phyloP scores from a whole-genome alignment of 1,140 invertebrate genomes.

The Oryctes rhinoceros region DNA sequence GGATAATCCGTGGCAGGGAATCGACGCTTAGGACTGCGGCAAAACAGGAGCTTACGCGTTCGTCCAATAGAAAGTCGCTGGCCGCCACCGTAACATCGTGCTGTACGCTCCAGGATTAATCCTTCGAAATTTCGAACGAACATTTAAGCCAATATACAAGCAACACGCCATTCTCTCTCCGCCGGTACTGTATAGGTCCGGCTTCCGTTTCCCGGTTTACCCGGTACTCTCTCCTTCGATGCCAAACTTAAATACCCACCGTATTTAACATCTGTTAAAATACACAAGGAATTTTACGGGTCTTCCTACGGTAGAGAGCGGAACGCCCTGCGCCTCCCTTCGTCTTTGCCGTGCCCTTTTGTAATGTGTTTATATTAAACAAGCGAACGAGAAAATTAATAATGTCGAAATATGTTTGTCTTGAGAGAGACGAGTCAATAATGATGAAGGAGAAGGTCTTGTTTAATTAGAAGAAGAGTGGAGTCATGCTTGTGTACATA shows the following conservation, averaged over 20 bases:
- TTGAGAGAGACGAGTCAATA: constrained; percentile 33
- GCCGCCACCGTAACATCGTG: background rate
- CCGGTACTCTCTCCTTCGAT: constrained; percentile 1
- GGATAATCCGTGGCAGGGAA: constrained; percentile 20
- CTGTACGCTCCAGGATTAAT: constrained; percentile 16
- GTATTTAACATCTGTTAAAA: constrained; percentile 44
- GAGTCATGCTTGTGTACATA: background rate
- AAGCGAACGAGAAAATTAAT: constrained; percentile 40
- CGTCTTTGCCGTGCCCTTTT: background rate
- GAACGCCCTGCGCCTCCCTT: background rate
- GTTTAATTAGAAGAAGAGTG: constrained; percentile 19
- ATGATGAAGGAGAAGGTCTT: constrained; percentile 16
- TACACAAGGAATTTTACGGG: constrained; percentile 39
- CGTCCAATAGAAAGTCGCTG: background rate
- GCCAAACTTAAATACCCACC: constrained; percentile 37
- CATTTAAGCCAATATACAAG: constrained; percentile 41
- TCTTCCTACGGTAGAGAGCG: background rate
- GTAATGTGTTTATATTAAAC: constrained; percentile 36
- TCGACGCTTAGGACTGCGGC: background rate
- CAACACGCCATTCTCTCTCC: constrained; percentile 2
- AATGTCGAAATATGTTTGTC: constrained; percentile 35
- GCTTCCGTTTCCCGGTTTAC: constrained; percentile 12
- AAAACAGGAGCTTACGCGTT: background rate
- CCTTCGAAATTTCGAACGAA: constrained; percentile 31
- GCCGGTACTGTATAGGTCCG: background rate